A percentile compares a stretch with the other conserved stretches of the same genome.
Evolutionary conservation across 2,888 invertebrate genomes (phyloP).

Genomic region (Caenorhabditis sulstoni): DNA sequence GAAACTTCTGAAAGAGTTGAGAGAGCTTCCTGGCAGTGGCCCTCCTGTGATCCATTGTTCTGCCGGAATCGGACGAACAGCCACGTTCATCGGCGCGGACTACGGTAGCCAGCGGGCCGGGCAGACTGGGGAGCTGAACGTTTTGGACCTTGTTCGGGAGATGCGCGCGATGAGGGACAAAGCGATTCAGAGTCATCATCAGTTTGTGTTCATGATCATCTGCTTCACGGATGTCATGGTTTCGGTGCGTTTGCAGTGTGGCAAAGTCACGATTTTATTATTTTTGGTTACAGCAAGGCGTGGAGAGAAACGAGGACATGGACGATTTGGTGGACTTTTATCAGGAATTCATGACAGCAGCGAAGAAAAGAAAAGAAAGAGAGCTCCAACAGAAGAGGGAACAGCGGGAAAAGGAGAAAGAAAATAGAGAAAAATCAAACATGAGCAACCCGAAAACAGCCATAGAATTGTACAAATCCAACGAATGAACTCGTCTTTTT

Average conservation of each 20-base stretch:
- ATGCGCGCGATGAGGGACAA: constrained; percentile 44
- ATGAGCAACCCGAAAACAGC: background rate
- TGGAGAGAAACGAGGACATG: constrained; percentile 15
- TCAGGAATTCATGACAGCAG: background rate
- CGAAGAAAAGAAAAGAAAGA: background rate
- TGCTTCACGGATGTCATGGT: constrained; percentile 33
- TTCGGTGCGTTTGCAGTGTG: constrained; percentile 11
- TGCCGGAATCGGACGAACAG: constrained; percentile 69
- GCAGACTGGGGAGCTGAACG: background rate
- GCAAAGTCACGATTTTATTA: background rate
- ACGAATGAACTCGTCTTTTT: too few relatives aligned
- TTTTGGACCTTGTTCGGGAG: constrained; percentile 30
- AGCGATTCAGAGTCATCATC: constrained; percentile 40
- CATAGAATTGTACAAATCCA: background rate
- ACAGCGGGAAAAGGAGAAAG: background rate
- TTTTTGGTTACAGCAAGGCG: background rate
- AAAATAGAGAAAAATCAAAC: constrained; percentile 1
- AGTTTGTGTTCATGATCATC: constrained; percentile 44
- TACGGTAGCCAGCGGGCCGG: constrained; percentile 43
- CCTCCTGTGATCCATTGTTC: constrained; percentile 70
- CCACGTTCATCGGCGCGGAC: constrained; percentile 54
- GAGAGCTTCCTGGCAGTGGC: background rate
- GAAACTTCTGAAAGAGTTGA: constrained; percentile 38
- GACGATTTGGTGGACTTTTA: constrained; percentile 1
- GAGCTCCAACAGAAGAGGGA: background rate